Base-by-base conservation (phyloP, 2,797 vertebrate genomes). In the Brachymystax lenok region DNA sequence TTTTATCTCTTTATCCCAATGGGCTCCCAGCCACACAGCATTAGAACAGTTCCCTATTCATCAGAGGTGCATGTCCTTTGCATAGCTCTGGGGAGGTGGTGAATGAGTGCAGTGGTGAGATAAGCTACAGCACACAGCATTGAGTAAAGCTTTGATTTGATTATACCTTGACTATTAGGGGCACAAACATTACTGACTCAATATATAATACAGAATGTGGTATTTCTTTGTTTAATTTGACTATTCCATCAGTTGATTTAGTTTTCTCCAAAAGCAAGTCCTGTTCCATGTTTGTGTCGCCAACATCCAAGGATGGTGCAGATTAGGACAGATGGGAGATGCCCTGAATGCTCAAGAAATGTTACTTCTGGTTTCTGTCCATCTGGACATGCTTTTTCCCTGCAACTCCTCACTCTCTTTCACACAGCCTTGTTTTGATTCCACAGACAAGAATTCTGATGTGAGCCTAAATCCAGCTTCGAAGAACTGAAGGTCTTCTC, bases 341-440 rank as follows among this genome's bases (percentile, higher is more conserved):
- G 81, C 71, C 76, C 77, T 79, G 74, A 66, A 66, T 73, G 76
- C 71, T 79, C 77, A 75, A 54, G 30, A 63, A 73, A 74, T 68
- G 27, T 61, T 61, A 77, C 85, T 84, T 86, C 86, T 83, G 76
- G 81, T 86, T 84, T 83, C 70, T 17, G 80, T 77, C 88, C 90
- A 93, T 91, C 91, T 92, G 90, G 72, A 27, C 10, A n/a, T 59
- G 2, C 56, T n/a, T 59, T 59, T 59, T 2, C 56, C 4, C 59
- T 63, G 59, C 59, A 24, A 46, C 59, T 63, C 59, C 24, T 30
- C 67, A 51, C 73, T 78, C 73, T 33, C 56, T 69, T 77, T 28
- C 56, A 77, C 77, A 46, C 61, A 30, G 74, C 52, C 66, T 35
- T 73, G 73, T 71, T 59, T 33, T 69, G 24, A 71, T 78, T 66